These are phyloP conservation scores for Huso huso DNA, from an alignment of 2,797 vertebrate species.

Conservation along the genomic window DNA sequence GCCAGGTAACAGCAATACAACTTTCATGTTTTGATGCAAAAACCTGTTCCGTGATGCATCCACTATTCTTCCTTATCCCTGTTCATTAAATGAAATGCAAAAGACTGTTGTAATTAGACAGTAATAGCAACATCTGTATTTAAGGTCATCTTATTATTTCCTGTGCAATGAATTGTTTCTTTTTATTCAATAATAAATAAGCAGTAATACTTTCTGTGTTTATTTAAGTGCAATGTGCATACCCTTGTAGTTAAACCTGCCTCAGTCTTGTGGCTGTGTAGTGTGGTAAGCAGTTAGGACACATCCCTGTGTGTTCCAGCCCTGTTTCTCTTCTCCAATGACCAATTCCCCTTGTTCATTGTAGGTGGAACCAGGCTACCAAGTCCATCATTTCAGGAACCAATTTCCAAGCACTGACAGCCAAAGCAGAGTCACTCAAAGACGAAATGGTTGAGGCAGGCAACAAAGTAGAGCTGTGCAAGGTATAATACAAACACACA, in stretches of 20 bases:
- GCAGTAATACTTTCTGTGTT: background rate
- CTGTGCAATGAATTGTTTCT: background rate
- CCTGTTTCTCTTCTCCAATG: no score
- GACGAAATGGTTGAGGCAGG: constrained; percentile 96
- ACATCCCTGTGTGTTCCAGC: no score
- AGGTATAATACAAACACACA: constrained; percentile 54
- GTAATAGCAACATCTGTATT: no score
- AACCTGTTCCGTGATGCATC: no score
- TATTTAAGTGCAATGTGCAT: background rate
- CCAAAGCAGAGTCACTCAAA: constrained; percentile 90
- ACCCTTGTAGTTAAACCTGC: no score
- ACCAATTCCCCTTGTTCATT: background rate
- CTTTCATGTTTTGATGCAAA: no score
- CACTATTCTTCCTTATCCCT: no score
- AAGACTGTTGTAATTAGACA: no score
- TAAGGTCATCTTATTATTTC: no score
- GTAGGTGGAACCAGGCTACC: constrained; percentile 93
- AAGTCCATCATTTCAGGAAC: constrained; percentile 91
- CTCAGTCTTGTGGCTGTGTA: background rate
- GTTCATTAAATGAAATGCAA: no score
- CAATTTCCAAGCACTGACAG: constrained; percentile 93
- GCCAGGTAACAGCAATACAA: constrained; percentile 63
- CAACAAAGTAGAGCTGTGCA: constrained; percentile 97
- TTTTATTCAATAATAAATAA: background rate
- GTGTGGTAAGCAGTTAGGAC: no score